Percentiles rank a stretch among this genome's conserved stretches.
Evolutionary conservation across 1,140 invertebrate genomes (phyloP).

Genomic region (Leguminivora glycinivorella): DNA sequence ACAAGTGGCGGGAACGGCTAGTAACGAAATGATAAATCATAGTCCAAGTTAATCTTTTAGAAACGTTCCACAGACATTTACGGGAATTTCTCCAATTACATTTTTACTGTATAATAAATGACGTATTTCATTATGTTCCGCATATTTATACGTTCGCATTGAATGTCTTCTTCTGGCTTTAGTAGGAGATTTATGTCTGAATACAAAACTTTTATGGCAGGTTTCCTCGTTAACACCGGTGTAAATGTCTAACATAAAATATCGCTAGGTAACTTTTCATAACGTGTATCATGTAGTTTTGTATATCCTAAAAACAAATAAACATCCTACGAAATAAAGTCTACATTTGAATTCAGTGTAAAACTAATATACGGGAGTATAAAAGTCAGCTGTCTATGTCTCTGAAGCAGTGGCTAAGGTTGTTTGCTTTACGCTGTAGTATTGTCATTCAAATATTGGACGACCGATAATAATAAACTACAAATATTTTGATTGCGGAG

Average conservation of each 20-base stretch:
- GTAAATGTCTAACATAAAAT: conserved; percentile 67
- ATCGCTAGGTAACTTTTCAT: conserved; percentile 32
- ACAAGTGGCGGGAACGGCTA: background rate
- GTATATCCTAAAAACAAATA: background rate
- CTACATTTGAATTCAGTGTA: background rate
- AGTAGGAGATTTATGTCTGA: conserved; percentile 64
- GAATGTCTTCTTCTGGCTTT: conserved; percentile 49
- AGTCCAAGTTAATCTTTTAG: conserved; percentile 3
- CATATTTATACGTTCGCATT: conserved; percentile 64
- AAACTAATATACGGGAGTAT: background rate
- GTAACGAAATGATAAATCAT: conserved; percentile 8
- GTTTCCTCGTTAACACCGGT: conserved; percentile 69
- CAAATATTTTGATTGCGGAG: conserved; percentile 29
- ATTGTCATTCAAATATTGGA: conserved; percentile 65
- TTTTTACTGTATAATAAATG: conserved; percentile 56
- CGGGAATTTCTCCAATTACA: conserved; percentile 36
- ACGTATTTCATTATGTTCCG: conserved; percentile 54
- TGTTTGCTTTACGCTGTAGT: conserved; percentile 52
- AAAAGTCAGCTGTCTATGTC: background rate
- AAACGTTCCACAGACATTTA: conserved; percentile 6
- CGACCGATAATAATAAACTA: conserved; percentile 36
- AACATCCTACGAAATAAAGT: background rate
- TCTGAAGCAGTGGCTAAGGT: conserved; percentile 38
- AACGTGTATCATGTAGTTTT: background rate
- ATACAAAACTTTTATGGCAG: conserved; percentile 70